Base-by-base conservation (phyloP, 2,797 vertebrate genomes). In the Triplophysa yarkandensis region DNA sequence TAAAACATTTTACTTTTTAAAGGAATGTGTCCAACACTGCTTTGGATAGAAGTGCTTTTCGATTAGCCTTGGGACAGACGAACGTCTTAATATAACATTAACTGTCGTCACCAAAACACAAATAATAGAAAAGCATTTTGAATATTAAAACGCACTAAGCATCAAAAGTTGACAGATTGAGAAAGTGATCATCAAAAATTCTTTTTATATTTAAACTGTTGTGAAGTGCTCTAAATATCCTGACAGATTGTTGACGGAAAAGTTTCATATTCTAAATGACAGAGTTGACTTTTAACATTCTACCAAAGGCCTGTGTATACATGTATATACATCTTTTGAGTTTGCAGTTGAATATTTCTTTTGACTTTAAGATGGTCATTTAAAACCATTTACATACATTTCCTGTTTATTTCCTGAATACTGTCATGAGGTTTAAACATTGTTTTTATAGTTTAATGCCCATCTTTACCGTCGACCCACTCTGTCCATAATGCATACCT, bases 161-260 rank as follows among this genome's bases (percentile, higher is more conserved):
- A 4, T 54, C 57, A 62, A 21, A 34, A 32, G 32, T 55, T 70
- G 58, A 44, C 74, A 48, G 67, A 55, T 64, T 25, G 6, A 46
- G 19, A 8, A 63, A 55, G 34, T n/a, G 17, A 57, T 63, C 39
- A 65, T 65, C 63, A 71, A 44, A 69, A 52, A 16, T 36, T 17
- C 10, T 23, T 60, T 70, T 70, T 44, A 75, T 79, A 52, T 79
- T 76, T 65, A 61, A 79, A 71, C 10, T 62, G 21, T 65, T 79
- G 52, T 57, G 60, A 71, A 65, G 50, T 48, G 60, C 60, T 70
- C 60, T 48, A 19, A 34, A 57, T n/a, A 13, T 46, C 36, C 64
- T 70, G 23, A 1, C 3, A 19, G 17, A 21, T 60, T 28, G 23
- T 52, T 13, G 27, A 54, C 16, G 50, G 23, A 6, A 5, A 13